Percentiles rank a stretch among this genome's conserved stretches.
phyloP scores from a whole-genome alignment of 2,113 vertebrate genomes.

The Trogon melanurus region DNA sequence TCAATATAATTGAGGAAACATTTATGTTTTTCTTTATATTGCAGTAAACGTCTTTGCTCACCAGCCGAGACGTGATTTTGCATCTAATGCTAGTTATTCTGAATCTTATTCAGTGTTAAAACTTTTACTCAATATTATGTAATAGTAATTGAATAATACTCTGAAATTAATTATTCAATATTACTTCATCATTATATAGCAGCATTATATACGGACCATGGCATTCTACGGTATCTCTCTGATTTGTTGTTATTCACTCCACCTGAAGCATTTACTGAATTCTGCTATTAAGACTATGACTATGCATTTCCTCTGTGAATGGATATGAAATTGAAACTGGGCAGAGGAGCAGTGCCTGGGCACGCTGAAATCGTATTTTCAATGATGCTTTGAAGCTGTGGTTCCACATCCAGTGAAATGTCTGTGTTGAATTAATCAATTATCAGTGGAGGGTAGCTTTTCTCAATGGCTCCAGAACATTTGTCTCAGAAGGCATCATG shows the following conservation, averaged over 20 bases:
- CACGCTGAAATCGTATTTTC: not conserved
- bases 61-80: not conserved
- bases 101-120: not conserved
- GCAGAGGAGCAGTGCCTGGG: not conserved
- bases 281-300: not conserved
- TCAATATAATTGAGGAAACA: not conserved
- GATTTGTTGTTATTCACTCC: not conserved
- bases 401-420: not conserved
- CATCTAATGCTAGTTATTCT: not conserved
- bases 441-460: not conserved
- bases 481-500: not conserved
- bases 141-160: not conserved
- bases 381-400: not conserved
- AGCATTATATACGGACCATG: not conserved
- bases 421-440: not conserved
- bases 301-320: not conserved
- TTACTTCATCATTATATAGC: not conserved
- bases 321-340: not conserved
- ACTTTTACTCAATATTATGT: not conserved
- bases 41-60: not conserved
- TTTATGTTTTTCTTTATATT: not conserved
- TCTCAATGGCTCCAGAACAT: not conserved
- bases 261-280: constrained; percentile 8
- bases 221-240: not conserved
- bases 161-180: not conserved